Base-by-base conservation (phyloP, 1,140 invertebrate genomes). In the Macrosteles quadrilineatus region DNA sequence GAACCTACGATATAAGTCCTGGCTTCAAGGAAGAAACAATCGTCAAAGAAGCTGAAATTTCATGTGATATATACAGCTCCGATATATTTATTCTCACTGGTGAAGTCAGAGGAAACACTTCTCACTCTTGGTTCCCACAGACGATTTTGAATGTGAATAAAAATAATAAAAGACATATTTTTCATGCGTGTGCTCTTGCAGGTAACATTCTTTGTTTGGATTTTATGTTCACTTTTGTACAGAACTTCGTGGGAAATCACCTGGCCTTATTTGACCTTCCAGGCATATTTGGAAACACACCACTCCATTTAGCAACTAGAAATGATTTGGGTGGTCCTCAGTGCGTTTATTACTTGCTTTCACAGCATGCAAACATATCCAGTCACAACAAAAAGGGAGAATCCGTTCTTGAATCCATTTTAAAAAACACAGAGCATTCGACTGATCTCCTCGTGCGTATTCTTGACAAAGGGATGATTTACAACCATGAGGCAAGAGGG, bases 11-110 rank as follows among this genome's bases (percentile, higher is more conserved):
- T 9, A 32, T 2, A 9, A 11, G 9, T 6, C 6, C 6, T n/a
- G 31, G 32, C 19, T 19, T 64, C 6, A 64, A 1, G 4, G 29
- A 32, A n/a, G 4, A n/a, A 31, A 64, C 19, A 1, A 19, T 31
- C 17, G 9, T 64, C 9, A 64, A 40, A 19, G 12, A 64, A 2
- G 59, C 59, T n/a, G 59, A 64, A 64, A 64, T 64, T 64, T 32
- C 19, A 6, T 29, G 59, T n/a, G 59, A 64, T 6, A 64, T 64
- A 25, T 64, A 64, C 30, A 64, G 59, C 31, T 32, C 59, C 1
- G 59, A 64, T 40, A 29, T 64, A 29, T 62, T 62, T 62, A 31
- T 62, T 27, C 23, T 64, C 11, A 14, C 31, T 32, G 32, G 23
- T 40, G 9, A 64, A 32, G 32, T 11, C n/a, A 29, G 27, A 21